A percentile compares a stretch with the other conserved stretches of the same genome.
These are phyloP conservation scores for Podarcis lilfordi DNA, from an alignment of 2,797 vertebrate species.

Conservation along the genomic window DNA sequence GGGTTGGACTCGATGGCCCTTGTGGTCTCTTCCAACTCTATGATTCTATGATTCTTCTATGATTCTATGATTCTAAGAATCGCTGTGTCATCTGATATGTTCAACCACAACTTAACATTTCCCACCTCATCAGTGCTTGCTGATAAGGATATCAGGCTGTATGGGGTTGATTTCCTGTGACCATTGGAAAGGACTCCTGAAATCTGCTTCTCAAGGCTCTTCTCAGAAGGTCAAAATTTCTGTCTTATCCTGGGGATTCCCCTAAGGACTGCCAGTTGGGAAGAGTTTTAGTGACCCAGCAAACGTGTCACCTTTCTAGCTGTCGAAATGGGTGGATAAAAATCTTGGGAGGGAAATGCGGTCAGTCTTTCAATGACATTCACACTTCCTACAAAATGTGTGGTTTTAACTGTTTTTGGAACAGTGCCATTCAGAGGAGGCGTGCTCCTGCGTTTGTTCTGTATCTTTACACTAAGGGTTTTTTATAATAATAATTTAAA, in stretches of 20 bases:
- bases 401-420: background rate
- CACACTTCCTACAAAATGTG: background rate
- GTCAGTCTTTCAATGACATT: background rate
- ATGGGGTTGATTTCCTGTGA: background rate
- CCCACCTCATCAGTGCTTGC: background rate
- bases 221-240: background rate
- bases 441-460: background rate
- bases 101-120: no score
- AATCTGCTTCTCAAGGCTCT: background rate
- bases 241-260: background rate
- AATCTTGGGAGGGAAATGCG: background rate
- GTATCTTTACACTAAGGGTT: background rate
- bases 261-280: no score
- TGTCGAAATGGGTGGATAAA: background rate
- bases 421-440: background rate
- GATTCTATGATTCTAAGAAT: no score
- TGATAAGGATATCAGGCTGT: background rate
- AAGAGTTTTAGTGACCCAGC: background rate
- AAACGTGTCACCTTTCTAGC: background rate
- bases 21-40: no score
- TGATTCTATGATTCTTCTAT: no score
- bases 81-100: no score
- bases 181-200: background rate
- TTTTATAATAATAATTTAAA: background rate
- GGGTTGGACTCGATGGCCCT: no score